Evolutionary conservation across 37 sponge, comb jelly and placozoan genomes (phyloP).

Genomic region (Tethya wilhelma): DNA sequence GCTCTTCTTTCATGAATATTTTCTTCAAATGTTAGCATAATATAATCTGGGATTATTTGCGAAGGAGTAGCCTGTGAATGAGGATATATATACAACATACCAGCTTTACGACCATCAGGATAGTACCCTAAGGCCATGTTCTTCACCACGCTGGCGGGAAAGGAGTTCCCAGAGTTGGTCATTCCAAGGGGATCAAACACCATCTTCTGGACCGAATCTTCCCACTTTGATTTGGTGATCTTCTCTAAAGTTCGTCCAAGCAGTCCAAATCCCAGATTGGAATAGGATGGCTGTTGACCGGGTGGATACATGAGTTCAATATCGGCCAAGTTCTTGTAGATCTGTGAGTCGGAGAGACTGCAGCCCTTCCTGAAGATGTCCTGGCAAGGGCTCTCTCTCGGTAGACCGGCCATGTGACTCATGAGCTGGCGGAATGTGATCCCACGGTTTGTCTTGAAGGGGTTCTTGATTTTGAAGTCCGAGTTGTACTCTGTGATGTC

Average conservation of each 20-base stretch:
- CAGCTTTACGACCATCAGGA: constrained; percentile 43
- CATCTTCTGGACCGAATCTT: constrained; percentile 44
- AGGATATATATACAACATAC: not conserved
- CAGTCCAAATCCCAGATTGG: constrained; percentile 79
- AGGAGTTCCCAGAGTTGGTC: constrained; percentile 50
- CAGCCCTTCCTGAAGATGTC: constrained; percentile 62
- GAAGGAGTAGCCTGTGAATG: not conserved
- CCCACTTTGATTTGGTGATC: constrained; percentile 42
- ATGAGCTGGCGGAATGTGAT: constrained; percentile 75
- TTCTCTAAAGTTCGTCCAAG: constrained; percentile 51
- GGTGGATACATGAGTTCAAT: constrained; percentile 65
- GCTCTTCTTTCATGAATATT: not conserved
- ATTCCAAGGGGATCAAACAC: constrained; percentile 56
- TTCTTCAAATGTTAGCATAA: not conserved
- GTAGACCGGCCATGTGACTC: constrained; percentile 79
- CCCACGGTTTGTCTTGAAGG: constrained; percentile 61
- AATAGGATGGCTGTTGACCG: constrained; percentile 64
- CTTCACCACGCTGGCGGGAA: constrained; percentile 20
- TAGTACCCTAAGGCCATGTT: constrained; percentile 72
- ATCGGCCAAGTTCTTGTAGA: constrained; percentile 42
- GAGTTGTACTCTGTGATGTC: constrained; percentile 54
- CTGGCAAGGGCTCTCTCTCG: constrained; percentile 63
- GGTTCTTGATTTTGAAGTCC: constrained; percentile 60
- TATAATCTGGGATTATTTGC: not conserved
- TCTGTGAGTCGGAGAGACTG: constrained; percentile 17